Conservation (phyloP, 1,140 invertebrate species). For the Drosophila busckii region DNA sequence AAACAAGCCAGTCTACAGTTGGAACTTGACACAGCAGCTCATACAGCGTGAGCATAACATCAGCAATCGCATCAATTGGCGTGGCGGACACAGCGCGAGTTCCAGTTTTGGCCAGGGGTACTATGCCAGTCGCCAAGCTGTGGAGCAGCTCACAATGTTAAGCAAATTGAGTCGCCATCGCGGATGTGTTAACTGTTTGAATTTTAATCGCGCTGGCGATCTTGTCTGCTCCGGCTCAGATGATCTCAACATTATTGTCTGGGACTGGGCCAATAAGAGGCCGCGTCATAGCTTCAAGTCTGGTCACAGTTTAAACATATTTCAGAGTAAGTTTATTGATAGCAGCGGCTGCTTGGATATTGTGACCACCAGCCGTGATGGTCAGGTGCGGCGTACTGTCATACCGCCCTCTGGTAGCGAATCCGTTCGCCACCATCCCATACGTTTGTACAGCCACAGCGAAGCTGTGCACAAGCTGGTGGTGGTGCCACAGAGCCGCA, state of each 20-base stretch:
- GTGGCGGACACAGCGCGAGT: constrained; percentile 44
- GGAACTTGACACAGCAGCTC: constrained; percentile 40
- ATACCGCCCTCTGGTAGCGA: constrained; percentile 58
- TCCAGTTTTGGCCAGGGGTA: constrained; percentile 80
- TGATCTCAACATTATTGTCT: constrained; percentile 91
- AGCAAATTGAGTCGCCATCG: constrained; percentile 88
- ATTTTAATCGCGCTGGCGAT: constrained; percentile 88
- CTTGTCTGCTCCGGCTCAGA: constrained; percentile 88
- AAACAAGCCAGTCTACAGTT: constrained; percentile 52
- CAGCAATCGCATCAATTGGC: constrained; percentile 45
- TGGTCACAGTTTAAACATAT: constrained; percentile 92
- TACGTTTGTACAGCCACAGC: constrained; percentile 50
- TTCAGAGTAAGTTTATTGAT: constrained; percentile 88
- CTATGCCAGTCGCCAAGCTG: constrained; percentile 89
- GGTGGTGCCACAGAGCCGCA: constrained; percentile 83
- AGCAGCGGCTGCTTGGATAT: constrained; percentile 87
- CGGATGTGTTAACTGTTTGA: constrained; percentile 95
- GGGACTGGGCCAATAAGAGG: constrained; percentile 92
- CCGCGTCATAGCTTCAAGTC: constrained; percentile 84
- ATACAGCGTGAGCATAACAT: constrained; percentile 65
- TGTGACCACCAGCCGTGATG: constrained; percentile 92
- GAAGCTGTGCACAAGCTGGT: constrained; percentile 71
- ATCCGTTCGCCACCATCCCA: constrained; percentile 36
- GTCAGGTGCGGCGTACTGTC: constrained; percentile 84
- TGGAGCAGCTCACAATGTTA: constrained; percentile 89